Percentiles rank a stretch among this genome's conserved stretches.
phyloP scores from a whole-genome alignment of 2,113 vertebrate species.

The Tragelaphus scriptus region DNA sequence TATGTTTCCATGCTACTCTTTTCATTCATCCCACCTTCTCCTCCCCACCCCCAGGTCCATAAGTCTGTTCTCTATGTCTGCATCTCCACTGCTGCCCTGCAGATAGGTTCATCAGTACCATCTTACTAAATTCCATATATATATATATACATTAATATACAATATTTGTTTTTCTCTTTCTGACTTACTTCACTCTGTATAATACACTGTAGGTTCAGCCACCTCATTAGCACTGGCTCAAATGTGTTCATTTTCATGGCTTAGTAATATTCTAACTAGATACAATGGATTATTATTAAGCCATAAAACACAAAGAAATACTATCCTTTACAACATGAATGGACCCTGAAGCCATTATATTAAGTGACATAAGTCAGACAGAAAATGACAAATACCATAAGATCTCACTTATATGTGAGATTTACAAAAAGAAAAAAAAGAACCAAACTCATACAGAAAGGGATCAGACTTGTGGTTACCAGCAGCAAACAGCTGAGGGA shows the following conservation, averaged over 20 bases:
- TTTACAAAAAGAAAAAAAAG: neutral
- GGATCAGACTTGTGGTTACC: neutral
- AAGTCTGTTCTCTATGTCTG: neutral
- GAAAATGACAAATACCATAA: neutral
- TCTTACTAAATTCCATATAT: neutral
- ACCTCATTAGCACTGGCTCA: neutral
- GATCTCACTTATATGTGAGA: neutral
- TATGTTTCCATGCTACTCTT: neutral
- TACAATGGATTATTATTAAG: neutral
- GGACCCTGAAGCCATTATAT: neutral
- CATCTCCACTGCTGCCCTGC: neutral
- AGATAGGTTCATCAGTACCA: neutral
- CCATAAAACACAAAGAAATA: neutral
- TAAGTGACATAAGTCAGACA: neutral
- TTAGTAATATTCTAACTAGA: neutral
- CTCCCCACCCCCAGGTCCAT: neutral
- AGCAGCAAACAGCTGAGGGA: neutral
- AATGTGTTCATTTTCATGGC: neutral
- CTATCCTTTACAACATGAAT: neutral
- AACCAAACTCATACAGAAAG: neutral
- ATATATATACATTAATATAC: accelerated
- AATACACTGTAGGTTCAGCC: neutral
- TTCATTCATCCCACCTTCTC: neutral
- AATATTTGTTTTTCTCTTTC: neutral
- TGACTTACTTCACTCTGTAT: neutral